Evolutionary conservation across 1,140 invertebrate species (phyloP), one percentile per base, ranked within the genome.

Genomic region (Eupristina koningsbergeri): DNA sequence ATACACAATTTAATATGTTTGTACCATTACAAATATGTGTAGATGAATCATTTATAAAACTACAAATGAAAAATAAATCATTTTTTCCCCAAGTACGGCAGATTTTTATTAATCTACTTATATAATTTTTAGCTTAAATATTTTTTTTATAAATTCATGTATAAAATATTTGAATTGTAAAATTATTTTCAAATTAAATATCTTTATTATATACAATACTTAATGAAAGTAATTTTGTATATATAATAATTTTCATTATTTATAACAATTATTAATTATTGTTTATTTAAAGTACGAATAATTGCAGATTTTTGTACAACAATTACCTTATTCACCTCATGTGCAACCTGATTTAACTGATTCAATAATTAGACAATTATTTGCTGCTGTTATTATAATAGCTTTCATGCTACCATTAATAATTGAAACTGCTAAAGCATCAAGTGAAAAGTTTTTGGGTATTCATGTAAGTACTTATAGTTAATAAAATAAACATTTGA

Each of bases 371-470:
- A 89, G 89, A 69, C 61, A 86, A 36, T 81, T 86, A 31, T 86
- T 91, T 31, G 81, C 80, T 53, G 53, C 80, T 67, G 86, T 92
- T 63, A 87, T 88, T 69, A 85, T 87, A 22, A 84, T 88, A 11
- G 85, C 84, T 77, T 91, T 93, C 84, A 76, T 92, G 64, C 88
- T 91, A 64, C 88, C 90, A 76, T 61, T 85, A 22, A 75, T 82
- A n/a, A 41, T 90, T n/a, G 92, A 93, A 86, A 86, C 87, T 0
- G 86, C 84, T 69, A 91, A 88, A 80, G 86, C 90, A n/a, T 86
- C 90, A 0, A 90, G 85, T 74, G 91, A 93, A 84, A 93, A 92
- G 61, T 90, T 89, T 53, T 89, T 92, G 69, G 91, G 92, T 29
- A 86, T 92, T 7, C 90, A 91, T 86, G 91, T 92, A 83, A 82